A percentile compares a stretch with the other conserved stretches of the same genome.
Conservation (phyloP, 2,113 vertebrate genomes). For the Perca schrenkii region DNA sequence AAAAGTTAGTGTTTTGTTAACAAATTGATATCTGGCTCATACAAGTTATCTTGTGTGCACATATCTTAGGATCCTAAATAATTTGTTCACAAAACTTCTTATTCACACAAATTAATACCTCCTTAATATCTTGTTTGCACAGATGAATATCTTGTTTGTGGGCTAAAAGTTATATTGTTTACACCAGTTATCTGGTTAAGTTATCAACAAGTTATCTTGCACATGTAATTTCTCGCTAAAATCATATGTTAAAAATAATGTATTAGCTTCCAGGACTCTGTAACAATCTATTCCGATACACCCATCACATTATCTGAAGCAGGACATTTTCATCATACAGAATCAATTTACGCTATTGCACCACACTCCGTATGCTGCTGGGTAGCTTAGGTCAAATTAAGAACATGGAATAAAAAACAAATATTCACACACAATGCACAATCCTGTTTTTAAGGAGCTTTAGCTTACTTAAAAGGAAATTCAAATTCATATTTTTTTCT, state of each 20-base stretch:
- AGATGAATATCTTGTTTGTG: background rate
- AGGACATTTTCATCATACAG: background rate
- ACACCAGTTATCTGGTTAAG: background rate
- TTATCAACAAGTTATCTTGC: background rate
- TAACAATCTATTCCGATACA: background rate
- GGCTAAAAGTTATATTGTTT: too few species aligned
- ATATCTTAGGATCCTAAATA: too few species aligned
- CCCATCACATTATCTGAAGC: slow-evolving; percentile 14
- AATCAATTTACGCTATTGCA: slow-evolving; percentile 1
- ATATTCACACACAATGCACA: background rate
- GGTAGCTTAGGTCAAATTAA: background rate
- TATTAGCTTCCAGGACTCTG: background rate
- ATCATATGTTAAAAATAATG: background rate
- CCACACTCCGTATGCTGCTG: slow-evolving; percentile 18
- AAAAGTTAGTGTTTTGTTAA: too few species aligned
- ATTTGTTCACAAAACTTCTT: too few species aligned
- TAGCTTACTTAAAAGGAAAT: background rate
- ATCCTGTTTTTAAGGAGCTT: background rate
- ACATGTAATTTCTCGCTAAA: too few species aligned
- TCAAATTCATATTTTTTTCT: background rate
- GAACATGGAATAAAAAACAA: background rate
- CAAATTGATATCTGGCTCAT: too few species aligned
- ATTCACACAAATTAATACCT: too few species aligned
- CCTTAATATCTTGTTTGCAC: background rate
- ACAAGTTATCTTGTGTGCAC: too few species aligned